These are phyloP conservation scores for Syrphus vitripennis DNA, from an alignment of 2,888 invertebrate genomes.

Conservation along the genomic window DNA sequence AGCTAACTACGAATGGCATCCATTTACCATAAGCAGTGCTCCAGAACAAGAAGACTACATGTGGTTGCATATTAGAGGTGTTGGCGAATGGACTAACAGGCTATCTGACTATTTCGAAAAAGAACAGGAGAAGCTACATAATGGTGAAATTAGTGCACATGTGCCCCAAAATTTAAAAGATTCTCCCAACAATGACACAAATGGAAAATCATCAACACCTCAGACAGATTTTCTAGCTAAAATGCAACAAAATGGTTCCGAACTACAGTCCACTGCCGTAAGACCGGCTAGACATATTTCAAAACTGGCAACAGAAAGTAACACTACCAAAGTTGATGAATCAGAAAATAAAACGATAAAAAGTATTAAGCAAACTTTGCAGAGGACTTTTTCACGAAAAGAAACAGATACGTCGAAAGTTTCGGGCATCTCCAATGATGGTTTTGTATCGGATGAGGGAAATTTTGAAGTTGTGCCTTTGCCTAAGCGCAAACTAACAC, in stretches of 20 bases:
- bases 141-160: slow-evolving; percentile 83
- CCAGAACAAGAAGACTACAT: slow-evolving; percentile 96
- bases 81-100: slow-evolving; percentile 96
- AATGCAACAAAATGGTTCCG: slow-evolving; percentile 72
- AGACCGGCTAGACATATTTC: slow-evolving; percentile 77
- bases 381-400: slow-evolving; percentile 82
- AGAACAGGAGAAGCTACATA: slow-evolving; percentile 89
- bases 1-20: slow-evolving; percentile 97
- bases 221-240: slow-evolving; percentile 78
- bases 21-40: slow-evolving; percentile 97
- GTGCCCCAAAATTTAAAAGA: slow-evolving; percentile 75
- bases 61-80: slow-evolving; percentile 96
- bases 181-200: slow-evolving; percentile 44
- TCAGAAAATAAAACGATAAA: slow-evolving; percentile 73
- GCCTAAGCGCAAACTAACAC: slow-evolving; percentile 78
- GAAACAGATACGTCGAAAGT: slow-evolving; percentile 73
- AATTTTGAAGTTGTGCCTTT: slow-evolving; percentile 72
- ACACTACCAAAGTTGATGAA: slow-evolving; percentile 46
- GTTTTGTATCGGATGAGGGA: slow-evolving; percentile 74
- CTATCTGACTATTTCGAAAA: slow-evolving; percentile 92
- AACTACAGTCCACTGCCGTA: slow-evolving; percentile 73
- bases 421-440: slow-evolving; percentile 75
- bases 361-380: slow-evolving; percentile 81
- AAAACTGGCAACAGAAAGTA: slow-evolving; percentile 73
- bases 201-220: slow-evolving; percentile 74